Percentiles rank a stretch among this genome's conserved stretches.
phyloP scores from a whole-genome alignment of 2,888 invertebrate genomes.

The Mythimna impura region DNA sequence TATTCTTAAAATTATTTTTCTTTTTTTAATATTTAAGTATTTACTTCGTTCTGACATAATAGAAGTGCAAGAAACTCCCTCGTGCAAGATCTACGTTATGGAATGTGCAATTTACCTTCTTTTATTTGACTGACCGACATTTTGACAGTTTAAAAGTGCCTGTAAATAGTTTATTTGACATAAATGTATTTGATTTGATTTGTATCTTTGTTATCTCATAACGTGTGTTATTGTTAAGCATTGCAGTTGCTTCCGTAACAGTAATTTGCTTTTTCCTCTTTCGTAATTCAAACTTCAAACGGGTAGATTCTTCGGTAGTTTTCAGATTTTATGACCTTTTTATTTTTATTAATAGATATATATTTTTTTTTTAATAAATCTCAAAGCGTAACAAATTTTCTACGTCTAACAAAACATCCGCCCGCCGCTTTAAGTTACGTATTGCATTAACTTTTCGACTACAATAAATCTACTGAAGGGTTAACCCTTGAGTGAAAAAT shows the following conservation, averaged over 20 bases:
- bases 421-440: neutral
- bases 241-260: constrained; percentile 1
- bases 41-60: too few species aligned
- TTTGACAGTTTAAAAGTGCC: too few species aligned
- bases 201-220: constrained; percentile 11
- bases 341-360: too few species aligned
- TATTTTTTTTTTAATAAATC: constrained; percentile 26
- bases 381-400: neutral
- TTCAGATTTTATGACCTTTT: constrained; percentile 11
- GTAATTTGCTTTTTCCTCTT: constrained; percentile 7
- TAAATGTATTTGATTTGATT: too few species aligned
- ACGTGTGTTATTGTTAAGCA: neutral
- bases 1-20: too few species aligned
- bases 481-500: constrained; percentile 10
- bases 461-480: neutral
- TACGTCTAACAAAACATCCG: neutral
- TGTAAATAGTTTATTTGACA: too few species aligned
- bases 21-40: too few species aligned
- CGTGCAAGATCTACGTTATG: too few species aligned
- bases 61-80: too few species aligned
- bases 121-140: too few species aligned
- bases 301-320: neutral
- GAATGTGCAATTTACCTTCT: too few species aligned
- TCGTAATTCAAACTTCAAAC: neutral
- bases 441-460: constrained; percentile 11